These are phyloP conservation scores for Conistra vaccinii DNA, from an alignment of 2,888 invertebrate genomes.

Conservation along the genomic window DNA sequence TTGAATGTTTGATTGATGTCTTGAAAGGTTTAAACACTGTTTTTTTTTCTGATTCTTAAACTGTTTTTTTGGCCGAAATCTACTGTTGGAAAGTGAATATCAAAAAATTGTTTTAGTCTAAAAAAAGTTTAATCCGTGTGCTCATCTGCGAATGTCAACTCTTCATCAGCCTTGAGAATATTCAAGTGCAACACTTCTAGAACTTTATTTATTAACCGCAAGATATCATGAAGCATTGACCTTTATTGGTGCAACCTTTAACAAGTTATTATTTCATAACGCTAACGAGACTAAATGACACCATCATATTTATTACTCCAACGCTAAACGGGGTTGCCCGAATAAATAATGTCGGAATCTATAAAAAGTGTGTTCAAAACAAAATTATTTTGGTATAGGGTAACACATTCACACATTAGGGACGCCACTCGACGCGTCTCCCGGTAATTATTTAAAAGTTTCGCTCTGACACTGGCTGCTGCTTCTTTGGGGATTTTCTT, in stretches of 20 bases:
- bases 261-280: conserved; percentile 71
- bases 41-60: not conserved
- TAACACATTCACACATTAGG: conserved; percentile 88
- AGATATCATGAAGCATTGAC: conserved; percentile 63
- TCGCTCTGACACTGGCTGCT: conserved; percentile 68
- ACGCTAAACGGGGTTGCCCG: conserved; percentile 74
- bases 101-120: conserved; percentile 3
- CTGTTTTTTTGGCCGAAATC: not conserved
- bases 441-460: conserved; percentile 86
- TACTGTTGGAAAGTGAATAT: not conserved
- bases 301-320: conserved; percentile 63
- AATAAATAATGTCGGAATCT: conserved; percentile 88
- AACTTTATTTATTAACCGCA: conserved; percentile 57
- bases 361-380: conserved; percentile 86
- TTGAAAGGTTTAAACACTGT: conserved; percentile 43
- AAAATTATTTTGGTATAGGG: conserved; percentile 81
- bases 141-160: conserved; percentile 28
- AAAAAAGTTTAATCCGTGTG: conserved; percentile 7
- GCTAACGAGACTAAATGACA: conserved; percentile 75
- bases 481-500: conserved; percentile 72
- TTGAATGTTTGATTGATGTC: conserved; percentile 53
- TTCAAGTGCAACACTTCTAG: conserved; percentile 48
- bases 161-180: conserved; percentile 46
- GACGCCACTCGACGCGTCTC: conserved; percentile 86
- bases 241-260: conserved; percentile 63